Evolutionary conservation across 1,140 invertebrate species (phyloP).

Genomic region (Parapsyche elsis): DNA sequence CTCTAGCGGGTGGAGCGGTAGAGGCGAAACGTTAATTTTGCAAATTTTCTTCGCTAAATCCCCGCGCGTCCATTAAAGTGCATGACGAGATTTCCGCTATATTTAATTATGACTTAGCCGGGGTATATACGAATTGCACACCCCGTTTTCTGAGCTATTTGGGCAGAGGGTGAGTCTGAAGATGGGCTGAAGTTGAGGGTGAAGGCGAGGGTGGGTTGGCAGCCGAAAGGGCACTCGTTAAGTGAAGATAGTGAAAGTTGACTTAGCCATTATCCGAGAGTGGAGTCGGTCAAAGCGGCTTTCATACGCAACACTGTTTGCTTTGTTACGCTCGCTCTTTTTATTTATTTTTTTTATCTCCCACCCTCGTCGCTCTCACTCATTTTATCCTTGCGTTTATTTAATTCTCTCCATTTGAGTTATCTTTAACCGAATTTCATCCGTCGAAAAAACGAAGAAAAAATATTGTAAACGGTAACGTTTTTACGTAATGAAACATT

Average conservation of each 20-base stretch:
- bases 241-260: slow-evolving; percentile 50
- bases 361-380: not conserved
- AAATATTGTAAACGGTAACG: slow-evolving; percentile 17
- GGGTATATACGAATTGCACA: slow-evolving; percentile 30
- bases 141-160: not conserved
- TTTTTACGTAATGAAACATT: slow-evolving; percentile 30
- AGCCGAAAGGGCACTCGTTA: slow-evolving; percentile 51
- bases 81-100: slow-evolving; percentile 44
- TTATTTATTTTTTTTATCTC: slow-evolving; percentile 12
- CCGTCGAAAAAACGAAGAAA: not conserved
- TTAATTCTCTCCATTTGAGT: slow-evolving; percentile 5
- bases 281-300: slow-evolving; percentile 33
- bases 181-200: not conserved
- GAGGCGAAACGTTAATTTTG: not conserved
- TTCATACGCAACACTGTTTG: slow-evolving; percentile 33
- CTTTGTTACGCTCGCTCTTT: slow-evolving; percentile 10
- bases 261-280: slow-evolving; percentile 51
- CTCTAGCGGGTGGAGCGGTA: not conserved
- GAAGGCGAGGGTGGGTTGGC: slow-evolving; percentile 15
- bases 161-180: not conserved
- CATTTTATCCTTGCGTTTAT: not conserved
- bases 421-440: not conserved
- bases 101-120: slow-evolving; percentile 34
- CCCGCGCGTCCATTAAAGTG: not conserved
- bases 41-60: not conserved